Percentiles rank a stretch among this genome's conserved stretches.
These are phyloP conservation scores for Nesidiocoris tenuis DNA, from an alignment of 2,888 invertebrate species.

Conservation along the genomic window DNA sequence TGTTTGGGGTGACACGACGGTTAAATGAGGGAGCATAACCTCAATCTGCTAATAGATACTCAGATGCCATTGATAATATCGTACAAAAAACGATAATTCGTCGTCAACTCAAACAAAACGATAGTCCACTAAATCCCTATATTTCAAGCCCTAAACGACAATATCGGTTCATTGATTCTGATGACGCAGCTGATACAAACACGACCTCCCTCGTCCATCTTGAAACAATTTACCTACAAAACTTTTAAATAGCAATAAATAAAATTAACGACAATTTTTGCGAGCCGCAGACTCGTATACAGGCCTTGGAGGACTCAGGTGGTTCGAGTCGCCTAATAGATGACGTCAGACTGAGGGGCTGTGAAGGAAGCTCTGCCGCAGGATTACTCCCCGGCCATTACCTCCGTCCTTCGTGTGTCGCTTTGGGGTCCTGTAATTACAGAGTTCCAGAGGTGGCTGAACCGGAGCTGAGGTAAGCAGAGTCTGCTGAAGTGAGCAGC, in stretches of 20 bases:
- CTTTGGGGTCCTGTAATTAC: constrained; percentile 26
- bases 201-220: no score
- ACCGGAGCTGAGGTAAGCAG: neutral
- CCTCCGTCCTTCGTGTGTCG: constrained; percentile 15
- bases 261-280: neutral
- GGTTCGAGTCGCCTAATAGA: constrained; percentile 22
- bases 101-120: no score
- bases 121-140: no score
- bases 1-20: no score
- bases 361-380: constrained; percentile 6
- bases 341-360: constrained; percentile 1
- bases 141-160: no score
- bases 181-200: no score
- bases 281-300: neutral
- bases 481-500: neutral
- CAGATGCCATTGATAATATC: no score
- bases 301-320: constrained; percentile 16
- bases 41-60: no score
- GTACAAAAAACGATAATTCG: no score
- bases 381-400: constrained; percentile 40
- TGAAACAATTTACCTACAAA: no score
- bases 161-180: no score
- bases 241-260: neutral
- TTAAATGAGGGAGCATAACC: no score
- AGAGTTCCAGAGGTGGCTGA: constrained; percentile 22